Percentiles rank a stretch among this genome's conserved stretches.
phyloP scores from a whole-genome alignment of 1,140 invertebrate species.

The Metopolophium dirhodum region DNA sequence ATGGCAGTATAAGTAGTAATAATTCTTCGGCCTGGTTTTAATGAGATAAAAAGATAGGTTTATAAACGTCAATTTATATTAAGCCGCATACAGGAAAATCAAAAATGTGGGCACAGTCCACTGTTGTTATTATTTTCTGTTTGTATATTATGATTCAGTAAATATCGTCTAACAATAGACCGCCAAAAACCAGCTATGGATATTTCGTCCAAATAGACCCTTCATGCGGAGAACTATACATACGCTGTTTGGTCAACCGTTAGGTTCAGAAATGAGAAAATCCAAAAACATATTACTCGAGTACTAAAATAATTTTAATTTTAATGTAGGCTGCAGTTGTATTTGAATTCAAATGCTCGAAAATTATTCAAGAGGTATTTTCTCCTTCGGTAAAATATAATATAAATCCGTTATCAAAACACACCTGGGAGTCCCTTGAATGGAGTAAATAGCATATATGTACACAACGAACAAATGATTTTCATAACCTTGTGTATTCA shows the following conservation, averaged over 20 bases:
- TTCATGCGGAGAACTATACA: background rate
- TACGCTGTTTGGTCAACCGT: background rate
- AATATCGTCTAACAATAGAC: background rate
- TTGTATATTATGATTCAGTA: background rate
- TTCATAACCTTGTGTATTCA: background rate
- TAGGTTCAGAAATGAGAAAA: background rate
- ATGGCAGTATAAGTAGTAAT: background rate
- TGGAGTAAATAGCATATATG: background rate
- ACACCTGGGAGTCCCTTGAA: background rate
- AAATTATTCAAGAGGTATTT: slow-evolving; percentile 8
- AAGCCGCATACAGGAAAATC: background rate
- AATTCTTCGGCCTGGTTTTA: background rate
- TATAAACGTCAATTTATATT: background rate
- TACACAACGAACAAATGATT: background rate
- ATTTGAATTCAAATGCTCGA: background rate
- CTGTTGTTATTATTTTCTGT: background rate
- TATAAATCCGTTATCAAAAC: background rate
- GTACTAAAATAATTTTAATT: background rate
- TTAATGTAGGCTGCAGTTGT: background rate
- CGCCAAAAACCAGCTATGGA: background rate
- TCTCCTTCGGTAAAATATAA: background rate
- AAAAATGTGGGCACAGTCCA: background rate
- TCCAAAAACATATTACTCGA: background rate
- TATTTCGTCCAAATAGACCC: background rate
- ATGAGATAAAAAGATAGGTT: background rate